These are phyloP conservation scores for Drosophila paranaensis DNA, from an alignment of 2,888 invertebrate species.

Conservation along the genomic window DNA sequence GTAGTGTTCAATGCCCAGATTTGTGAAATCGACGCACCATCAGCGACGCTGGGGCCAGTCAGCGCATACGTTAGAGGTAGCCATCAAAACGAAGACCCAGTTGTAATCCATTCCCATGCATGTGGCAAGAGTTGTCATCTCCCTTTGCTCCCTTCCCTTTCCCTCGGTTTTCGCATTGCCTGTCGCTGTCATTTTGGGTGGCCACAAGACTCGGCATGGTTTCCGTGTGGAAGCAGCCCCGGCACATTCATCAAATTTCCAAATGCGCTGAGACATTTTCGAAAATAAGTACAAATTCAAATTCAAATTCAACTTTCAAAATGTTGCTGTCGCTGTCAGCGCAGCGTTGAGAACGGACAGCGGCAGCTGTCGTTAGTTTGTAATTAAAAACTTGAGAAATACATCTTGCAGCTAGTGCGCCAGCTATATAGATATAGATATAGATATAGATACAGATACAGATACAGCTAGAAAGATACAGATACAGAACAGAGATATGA, in stretches of 20 bases:
- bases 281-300: conserved; percentile 65
- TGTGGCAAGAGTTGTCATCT: conserved; percentile 20
- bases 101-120: conserved; percentile 26
- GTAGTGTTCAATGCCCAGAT: conserved; percentile 82
- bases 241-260: conserved; percentile 75
- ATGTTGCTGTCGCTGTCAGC: conserved; percentile 72
- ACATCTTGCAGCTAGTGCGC: conserved; percentile 52
- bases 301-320: conserved; percentile 65
- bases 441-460: conserved; percentile 36
- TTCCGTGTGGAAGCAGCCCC: conserved; percentile 43
- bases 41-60: conserved; percentile 81
- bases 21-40: conserved; percentile 76
- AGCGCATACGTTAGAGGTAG: conserved; percentile 75
- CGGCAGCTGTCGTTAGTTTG: conserved; percentile 81
- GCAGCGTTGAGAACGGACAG: conserved; percentile 62
- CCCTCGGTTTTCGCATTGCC: conserved; percentile 27
- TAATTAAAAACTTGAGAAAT: conserved; percentile 79
- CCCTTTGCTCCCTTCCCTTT: background rate
- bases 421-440: background rate
- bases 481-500: conserved; percentile 20
- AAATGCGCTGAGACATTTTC: conserved; percentile 70
- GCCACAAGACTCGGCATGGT: conserved; percentile 33
- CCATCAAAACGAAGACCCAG: conserved; percentile 3
- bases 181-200: conserved; percentile 54
- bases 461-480: conserved; percentile 35